A percentile compares a stretch with the other conserved stretches of the same genome.
phyloP scores from a whole-genome alignment of 2,113 vertebrate species.

The Acrocephalus kingi region DNA sequence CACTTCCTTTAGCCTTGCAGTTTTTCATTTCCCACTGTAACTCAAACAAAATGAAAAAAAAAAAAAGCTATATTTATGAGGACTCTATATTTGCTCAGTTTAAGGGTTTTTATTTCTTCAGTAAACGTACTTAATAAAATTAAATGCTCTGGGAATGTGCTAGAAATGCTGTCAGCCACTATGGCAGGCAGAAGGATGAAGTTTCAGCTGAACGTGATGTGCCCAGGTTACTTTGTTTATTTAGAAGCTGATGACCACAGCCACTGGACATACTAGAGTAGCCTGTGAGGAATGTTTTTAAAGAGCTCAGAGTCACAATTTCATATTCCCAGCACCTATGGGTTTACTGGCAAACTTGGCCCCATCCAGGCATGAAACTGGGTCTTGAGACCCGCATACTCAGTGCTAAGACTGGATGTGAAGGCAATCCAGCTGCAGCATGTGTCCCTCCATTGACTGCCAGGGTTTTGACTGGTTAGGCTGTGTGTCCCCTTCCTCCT shows the following conservation, averaged over 20 bases:
- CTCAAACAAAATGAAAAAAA: background rate
- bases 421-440: background rate
- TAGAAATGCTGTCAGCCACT: background rate
- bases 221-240: background rate
- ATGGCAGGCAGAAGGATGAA: constrained; percentile 9
- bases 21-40: constrained; percentile 42
- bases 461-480: background rate
- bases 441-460: background rate
- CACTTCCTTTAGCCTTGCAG: constrained; percentile 47
- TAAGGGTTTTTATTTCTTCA: background rate
- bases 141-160: background rate
- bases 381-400: background rate
- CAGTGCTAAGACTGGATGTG: background rate
- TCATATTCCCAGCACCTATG: background rate
- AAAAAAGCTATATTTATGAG: background rate
- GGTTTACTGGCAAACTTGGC: background rate
- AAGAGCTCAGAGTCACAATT: background rate
- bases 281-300: background rate
- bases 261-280: background rate
- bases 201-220: background rate
- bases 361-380: background rate
- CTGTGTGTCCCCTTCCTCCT: background rate
- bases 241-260: background rate
- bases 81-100: background rate
- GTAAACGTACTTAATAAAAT: background rate